Percentiles rank a stretch among this genome's conserved stretches.
phyloP scores from a whole-genome alignment of 2,888 invertebrate genomes.

The Ormia ochracea region DNA sequence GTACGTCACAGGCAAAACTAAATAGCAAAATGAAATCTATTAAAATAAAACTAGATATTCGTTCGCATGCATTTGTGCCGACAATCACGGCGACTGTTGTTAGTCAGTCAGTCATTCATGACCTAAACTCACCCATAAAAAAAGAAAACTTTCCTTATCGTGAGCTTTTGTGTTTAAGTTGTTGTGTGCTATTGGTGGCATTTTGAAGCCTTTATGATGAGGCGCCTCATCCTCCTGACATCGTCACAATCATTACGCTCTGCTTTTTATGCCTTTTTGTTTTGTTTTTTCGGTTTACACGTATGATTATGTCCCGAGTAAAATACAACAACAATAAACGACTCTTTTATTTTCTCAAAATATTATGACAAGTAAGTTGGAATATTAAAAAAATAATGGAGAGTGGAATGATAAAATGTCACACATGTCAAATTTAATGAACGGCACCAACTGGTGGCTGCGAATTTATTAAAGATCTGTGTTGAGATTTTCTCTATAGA shows the following conservation, averaged over 20 bases:
- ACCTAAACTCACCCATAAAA: conserved; percentile 14
- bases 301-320: conserved; percentile 44
- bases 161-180: not conserved
- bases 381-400: conserved; percentile 5
- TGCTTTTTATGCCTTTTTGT: too few species aligned
- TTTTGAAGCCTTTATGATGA: conserved; percentile 41
- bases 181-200: conserved; percentile 5
- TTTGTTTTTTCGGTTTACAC: not conserved
- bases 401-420: conserved; percentile 1
- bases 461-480: too few species aligned
- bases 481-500: too few species aligned
- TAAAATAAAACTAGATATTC: conserved; percentile 48
- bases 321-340: conserved; percentile 33
- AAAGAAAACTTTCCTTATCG: not conserved
- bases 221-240: not conserved
- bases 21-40: conserved; percentile 40
- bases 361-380: conserved; percentile 53
- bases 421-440: not conserved
- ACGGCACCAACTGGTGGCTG: not conserved
- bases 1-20: conserved; percentile 19
- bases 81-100: not conserved
- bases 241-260: conserved; percentile 27
- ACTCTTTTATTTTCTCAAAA: conserved; percentile 58
- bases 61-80: not conserved
- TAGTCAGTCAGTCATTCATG: conserved; percentile 1